phyloP scores from a whole-genome alignment of 2,888 invertebrate species.

The Noctua janthina region DNA sequence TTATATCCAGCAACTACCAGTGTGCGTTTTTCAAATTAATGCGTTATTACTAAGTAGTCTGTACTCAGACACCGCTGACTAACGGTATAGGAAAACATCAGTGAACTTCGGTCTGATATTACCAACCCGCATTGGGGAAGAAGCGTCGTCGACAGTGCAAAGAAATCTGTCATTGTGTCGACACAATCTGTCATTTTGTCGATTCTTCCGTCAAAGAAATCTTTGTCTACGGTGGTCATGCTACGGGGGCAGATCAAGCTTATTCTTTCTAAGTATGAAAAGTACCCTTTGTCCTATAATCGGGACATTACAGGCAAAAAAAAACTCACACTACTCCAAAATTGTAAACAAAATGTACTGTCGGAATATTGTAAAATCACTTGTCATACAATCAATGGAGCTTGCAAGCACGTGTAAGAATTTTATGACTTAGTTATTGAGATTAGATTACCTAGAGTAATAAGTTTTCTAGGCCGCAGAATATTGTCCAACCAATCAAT shows the following conservation, averaged over 20 bases:
- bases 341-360: background rate
- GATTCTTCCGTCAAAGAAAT: too few relatives aligned
- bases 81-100: background rate
- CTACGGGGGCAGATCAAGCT: background rate
- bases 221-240: too few relatives aligned
- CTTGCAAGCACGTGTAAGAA: conserved; percentile 12
- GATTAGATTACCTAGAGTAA: background rate
- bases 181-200: too few relatives aligned
- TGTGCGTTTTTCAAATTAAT: too few relatives aligned
- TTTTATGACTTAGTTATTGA: conserved; percentile 7
- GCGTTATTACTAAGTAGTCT: too few relatives aligned
- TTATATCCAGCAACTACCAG: too few relatives aligned
- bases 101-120: background rate
- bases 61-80: too few relatives aligned
- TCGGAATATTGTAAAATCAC: background rate
- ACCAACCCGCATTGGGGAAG: background rate
- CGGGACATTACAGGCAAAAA: background rate
- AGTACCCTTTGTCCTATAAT: background rate
- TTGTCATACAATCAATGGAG: background rate
- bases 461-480: background rate
- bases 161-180: too few relatives aligned
- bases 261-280: background rate
- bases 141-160: too few relatives aligned
- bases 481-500: background rate
- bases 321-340: background rate